Percentiles rank a stretch among this genome's conserved stretches.
Evolutionary conservation across 2,797 vertebrate genomes (phyloP).

Genomic region (Anisognathus igniventris): DNA sequence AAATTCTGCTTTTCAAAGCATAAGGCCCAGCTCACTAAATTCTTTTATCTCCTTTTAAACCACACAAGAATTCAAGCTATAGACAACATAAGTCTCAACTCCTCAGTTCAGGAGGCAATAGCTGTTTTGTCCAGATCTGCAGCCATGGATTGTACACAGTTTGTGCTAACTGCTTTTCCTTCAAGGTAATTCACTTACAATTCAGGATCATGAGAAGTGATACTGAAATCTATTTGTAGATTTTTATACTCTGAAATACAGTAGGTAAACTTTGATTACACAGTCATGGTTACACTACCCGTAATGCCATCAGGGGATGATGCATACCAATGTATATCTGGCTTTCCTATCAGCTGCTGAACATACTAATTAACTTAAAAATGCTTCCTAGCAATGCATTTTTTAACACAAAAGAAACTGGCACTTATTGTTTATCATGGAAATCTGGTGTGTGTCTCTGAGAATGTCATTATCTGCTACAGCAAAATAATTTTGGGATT

Average conservation of each 20-base stretch:
- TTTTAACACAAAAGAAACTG: conserved; percentile 40
- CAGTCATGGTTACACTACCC: not conserved
- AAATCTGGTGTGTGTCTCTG: conserved; percentile 52
- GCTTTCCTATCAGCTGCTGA: conserved; percentile 6
- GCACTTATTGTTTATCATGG: conserved; percentile 64
- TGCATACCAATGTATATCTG: not conserved
- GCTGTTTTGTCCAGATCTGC: conserved; percentile 6
- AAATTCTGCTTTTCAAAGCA: not conserved
- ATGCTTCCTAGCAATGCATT: not conserved
- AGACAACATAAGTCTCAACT: not conserved
- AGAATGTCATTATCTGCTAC: conserved; percentile 69
- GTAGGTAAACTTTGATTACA: not conserved
- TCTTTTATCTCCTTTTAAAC: not conserved
- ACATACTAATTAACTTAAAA: conserved; percentile 21
- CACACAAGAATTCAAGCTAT: not conserved
- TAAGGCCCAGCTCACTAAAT: not conserved
- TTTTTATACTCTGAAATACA: not conserved
- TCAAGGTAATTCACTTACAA: not conserved
- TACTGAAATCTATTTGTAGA: not conserved
- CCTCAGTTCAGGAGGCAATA: not conserved
- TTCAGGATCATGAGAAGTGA: not conserved
- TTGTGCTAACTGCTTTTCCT: conserved; percentile 4
- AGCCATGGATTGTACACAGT: not conserved
- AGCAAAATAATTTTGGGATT: conserved; percentile 70
- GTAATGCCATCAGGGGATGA: not conserved